Conservation (phyloP, 2,113 vertebrate genomes). For the Serilophus lunatus region DNA sequence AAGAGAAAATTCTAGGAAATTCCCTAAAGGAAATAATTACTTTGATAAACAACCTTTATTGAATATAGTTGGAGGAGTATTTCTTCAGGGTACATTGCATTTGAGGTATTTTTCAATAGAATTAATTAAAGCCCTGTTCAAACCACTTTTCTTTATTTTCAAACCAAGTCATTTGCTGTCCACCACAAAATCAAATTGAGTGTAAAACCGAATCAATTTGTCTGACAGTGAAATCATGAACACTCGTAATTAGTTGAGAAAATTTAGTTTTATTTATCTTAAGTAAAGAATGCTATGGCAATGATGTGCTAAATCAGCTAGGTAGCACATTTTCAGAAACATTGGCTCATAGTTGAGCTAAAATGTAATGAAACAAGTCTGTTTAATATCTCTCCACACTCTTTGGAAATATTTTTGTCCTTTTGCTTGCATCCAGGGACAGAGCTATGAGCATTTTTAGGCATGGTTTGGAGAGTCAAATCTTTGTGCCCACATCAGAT, state of each 20-base stretch:
- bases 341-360: neutral
- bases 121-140: constrained; percentile 60
- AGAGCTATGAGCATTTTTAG: neutral
- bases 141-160: constrained; percentile 31
- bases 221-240: constrained; percentile 34
- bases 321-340: neutral
- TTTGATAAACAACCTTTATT: constrained; percentile 63
- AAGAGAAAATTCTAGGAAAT: constrained; percentile 28
- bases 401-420: neutral
- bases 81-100: constrained; percentile 38
- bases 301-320: neutral
- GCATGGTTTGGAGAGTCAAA: neutral
- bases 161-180: constrained; percentile 20
- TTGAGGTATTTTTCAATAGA: constrained; percentile 54
- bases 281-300: neutral
- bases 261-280: constrained; percentile 22
- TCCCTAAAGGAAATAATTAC: constrained; percentile 62
- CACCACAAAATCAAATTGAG: constrained; percentile 53
- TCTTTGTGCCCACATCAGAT: neutral
- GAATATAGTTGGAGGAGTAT: constrained; percentile 36
- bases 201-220: constrained; percentile 56
- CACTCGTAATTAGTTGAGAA: constrained; percentile 7
- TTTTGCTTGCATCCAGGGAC: neutral
- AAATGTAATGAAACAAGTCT: neutral
- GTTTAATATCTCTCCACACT: neutral